Conservation (phyloP, 2,797 vertebrate genomes). For the Monodelphis domestica region DNA sequence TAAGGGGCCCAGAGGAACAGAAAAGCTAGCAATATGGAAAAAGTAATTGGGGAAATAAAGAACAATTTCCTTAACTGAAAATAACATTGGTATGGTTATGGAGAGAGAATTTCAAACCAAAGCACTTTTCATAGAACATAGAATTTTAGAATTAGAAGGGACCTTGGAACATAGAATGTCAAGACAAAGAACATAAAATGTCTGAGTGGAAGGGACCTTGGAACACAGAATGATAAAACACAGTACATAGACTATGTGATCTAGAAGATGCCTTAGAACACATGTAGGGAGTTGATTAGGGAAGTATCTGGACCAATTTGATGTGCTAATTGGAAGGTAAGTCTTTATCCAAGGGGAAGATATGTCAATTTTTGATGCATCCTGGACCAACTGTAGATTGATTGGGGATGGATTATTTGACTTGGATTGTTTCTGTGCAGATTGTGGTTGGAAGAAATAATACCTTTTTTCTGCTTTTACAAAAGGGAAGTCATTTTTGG, state of each 20-base stretch:
- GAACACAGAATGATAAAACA: not conserved
- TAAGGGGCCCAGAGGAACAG: too few relatives aligned
- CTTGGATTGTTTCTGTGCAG: not conserved
- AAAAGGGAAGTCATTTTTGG: not conserved
- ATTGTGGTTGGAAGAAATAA: not conserved
- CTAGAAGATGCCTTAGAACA: not conserved
- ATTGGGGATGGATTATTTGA: not conserved
- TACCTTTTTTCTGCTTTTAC: not conserved
- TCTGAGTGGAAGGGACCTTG: not conserved
- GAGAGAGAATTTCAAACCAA: not conserved
- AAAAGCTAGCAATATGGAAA: not conserved
- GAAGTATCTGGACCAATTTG: not conserved
- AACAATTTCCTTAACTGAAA: not conserved
- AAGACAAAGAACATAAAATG: not conserved
- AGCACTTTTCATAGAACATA: not conserved
- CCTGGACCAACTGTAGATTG: not conserved
- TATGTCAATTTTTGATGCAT: not conserved
- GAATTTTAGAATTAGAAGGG: not conserved
- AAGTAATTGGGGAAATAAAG: not conserved
- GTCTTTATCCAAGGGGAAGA: not conserved
- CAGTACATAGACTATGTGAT: not conserved
- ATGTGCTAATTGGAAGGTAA: not conserved
- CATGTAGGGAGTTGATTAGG: not conserved
- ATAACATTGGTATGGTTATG: not conserved
- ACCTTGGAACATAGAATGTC: not conserved